Percentiles rank a stretch among this genome's conserved stretches.
Conservation (phyloP, 2,113 vertebrate genomes). For the Bufo bufo region DNA sequence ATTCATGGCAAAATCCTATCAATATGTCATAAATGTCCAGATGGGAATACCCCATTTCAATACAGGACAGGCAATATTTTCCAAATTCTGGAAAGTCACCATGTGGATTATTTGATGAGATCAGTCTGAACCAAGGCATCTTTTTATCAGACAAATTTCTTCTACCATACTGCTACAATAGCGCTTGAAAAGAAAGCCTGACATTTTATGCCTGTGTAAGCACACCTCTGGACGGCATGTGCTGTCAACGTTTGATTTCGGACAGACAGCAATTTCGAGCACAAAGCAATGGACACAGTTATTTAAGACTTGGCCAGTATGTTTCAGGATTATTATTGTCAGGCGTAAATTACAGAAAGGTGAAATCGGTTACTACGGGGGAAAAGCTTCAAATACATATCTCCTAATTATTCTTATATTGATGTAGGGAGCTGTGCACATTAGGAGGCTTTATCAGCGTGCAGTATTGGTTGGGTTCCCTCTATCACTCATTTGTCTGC, state of each 20-base stretch:
- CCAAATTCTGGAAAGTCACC: too few species aligned
- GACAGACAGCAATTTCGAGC: conserved; percentile 1
- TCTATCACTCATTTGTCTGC: not conserved
- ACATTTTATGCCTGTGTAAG: not conserved
- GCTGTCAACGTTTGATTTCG: not conserved
- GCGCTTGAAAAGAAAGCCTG: conserved; percentile 2
- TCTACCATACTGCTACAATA: not conserved
- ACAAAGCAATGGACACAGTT: not conserved
- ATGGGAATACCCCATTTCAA: too few species aligned
- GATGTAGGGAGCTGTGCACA: not conserved
- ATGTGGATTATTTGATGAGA: too few species aligned
- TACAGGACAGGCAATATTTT: too few species aligned
- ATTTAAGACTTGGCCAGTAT: not conserved
- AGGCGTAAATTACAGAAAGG: not conserved
- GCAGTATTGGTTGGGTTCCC: not conserved
- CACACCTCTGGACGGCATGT: not conserved
- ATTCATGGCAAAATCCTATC: too few species aligned
- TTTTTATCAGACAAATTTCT: not conserved
- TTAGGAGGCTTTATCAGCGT: not conserved
- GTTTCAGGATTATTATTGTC: conserved; percentile 7
- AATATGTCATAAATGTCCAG: too few species aligned
- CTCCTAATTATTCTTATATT: not conserved
- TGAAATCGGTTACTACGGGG: not conserved
- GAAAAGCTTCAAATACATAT: not conserved
- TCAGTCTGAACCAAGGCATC: not conserved